These are phyloP conservation scores for Tricholaema leucomelas DNA, from an alignment of 2,113 vertebrate species.

Conservation along the genomic window DNA sequence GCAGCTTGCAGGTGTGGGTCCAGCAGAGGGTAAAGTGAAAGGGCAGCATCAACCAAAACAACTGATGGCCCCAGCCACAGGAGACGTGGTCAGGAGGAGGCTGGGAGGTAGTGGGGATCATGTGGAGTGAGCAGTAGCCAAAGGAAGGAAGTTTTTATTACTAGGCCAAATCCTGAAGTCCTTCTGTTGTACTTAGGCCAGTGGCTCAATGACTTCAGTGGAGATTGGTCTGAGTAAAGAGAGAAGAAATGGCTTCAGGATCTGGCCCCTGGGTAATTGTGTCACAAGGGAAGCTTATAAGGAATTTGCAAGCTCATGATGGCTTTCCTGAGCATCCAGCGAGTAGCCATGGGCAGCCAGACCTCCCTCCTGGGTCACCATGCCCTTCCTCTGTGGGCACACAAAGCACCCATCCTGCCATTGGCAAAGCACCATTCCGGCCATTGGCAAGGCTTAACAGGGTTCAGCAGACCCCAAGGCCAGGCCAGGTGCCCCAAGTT, in stretches of 20 bases:
- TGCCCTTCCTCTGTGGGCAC: background rate
- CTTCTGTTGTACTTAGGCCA: conserved; percentile 5
- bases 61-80: background rate
- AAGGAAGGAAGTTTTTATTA: conserved; percentile 71
- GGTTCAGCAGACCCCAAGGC: background rate
- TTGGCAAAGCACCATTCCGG: fast-evolving
- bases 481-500: fast-evolving
- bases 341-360: background rate
- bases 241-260: conserved; percentile 17
- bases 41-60: conserved; percentile 25
- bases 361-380: background rate
- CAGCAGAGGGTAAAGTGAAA: background rate
- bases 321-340: background rate
- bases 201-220: background rate
- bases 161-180: conserved; percentile 44
- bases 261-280: background rate
- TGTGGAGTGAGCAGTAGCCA: conserved; percentile 19
- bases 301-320: background rate
- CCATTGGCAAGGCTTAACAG: fast-evolving
- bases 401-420: background rate
- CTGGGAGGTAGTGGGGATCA: background rate
- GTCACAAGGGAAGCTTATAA: background rate
- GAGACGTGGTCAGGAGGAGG: background rate
- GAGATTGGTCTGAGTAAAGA: background rate
- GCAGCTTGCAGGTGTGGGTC: background rate